phyloP scores from a whole-genome alignment of 2,797 vertebrate genomes.

The Manis crassicaudata region DNA sequence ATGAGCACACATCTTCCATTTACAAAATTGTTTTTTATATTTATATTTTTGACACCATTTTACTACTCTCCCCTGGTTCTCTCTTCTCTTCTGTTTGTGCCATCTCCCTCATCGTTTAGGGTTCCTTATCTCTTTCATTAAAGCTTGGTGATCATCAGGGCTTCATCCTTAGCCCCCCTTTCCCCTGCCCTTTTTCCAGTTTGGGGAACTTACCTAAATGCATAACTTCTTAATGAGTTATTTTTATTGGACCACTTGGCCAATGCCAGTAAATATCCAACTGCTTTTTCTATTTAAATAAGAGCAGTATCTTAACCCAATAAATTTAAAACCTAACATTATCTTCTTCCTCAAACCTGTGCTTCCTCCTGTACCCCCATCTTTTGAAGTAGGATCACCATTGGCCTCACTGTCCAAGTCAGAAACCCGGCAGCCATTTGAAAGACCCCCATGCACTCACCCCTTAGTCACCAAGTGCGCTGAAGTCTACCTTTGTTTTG shows the following conservation, averaged over 20 bases:
- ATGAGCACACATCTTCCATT: background rate
- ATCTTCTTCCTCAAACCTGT: background rate
- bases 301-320: background rate
- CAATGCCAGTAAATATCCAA: background rate
- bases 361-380: background rate
- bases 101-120: background rate
- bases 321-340: background rate
- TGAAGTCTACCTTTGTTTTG: background rate
- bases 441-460: background rate
- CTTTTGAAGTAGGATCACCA: background rate
- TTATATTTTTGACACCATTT: background rate
- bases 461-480: background rate
- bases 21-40: background rate
- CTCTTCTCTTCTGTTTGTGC: background rate
- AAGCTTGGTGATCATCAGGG: background rate
- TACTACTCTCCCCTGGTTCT: background rate
- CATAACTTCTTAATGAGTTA: background rate
- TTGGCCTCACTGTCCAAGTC: no score
- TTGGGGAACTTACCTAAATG: background rate
- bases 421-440: background rate
- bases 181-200: rapidly evolving
- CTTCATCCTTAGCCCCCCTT: background rate
- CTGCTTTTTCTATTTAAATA: background rate
- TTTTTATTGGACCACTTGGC: background rate
- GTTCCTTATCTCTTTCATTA: background rate